These are phyloP conservation scores for Rotaria magnacalcarata DNA, from an alignment of 2,888 invertebrate genomes.

Conservation along the genomic window DNA sequence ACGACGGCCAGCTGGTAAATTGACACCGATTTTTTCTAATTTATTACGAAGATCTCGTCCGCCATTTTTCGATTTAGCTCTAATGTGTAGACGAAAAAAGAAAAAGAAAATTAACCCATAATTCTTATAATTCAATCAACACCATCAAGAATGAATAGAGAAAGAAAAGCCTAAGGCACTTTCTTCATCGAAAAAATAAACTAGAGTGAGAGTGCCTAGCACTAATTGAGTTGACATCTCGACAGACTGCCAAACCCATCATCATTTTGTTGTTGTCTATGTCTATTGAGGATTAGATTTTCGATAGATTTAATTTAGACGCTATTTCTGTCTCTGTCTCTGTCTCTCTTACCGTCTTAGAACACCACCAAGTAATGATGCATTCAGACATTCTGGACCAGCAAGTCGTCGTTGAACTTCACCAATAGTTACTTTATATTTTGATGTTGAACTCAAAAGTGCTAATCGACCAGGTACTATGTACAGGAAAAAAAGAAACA, in stretches of 20 bases:
- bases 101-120: conserved; percentile 15
- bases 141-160: conserved; percentile 18
- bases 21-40: conserved; percentile 93
- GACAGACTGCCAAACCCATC: conserved; percentile 29
- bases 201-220: conserved; percentile 20
- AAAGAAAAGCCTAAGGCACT: neutral
- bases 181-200: conserved; percentile 6
- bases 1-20: conserved; percentile 91
- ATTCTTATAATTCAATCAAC: conserved; percentile 25
- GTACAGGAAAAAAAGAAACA: neutral
- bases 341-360: conserved; percentile 73
- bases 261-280: neutral
- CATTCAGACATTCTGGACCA: conserved; percentile 97
- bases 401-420: conserved; percentile 93
- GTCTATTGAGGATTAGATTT: conserved; percentile 20
- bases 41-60: conserved; percentile 91
- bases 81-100: conserved; percentile 57
- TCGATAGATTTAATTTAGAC: conserved; percentile 2
- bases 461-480: conserved; percentile 27
- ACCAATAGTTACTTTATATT: conserved; percentile 98
- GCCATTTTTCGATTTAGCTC: conserved; percentile 98
- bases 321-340: neutral
- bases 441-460: conserved; percentile 65
- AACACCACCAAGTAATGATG: conserved; percentile 92
- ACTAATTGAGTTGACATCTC: conserved; percentile 29